phyloP scores from a whole-genome alignment of 2,113 vertebrate genomes.

The Cranoglanis bouderius region DNA sequence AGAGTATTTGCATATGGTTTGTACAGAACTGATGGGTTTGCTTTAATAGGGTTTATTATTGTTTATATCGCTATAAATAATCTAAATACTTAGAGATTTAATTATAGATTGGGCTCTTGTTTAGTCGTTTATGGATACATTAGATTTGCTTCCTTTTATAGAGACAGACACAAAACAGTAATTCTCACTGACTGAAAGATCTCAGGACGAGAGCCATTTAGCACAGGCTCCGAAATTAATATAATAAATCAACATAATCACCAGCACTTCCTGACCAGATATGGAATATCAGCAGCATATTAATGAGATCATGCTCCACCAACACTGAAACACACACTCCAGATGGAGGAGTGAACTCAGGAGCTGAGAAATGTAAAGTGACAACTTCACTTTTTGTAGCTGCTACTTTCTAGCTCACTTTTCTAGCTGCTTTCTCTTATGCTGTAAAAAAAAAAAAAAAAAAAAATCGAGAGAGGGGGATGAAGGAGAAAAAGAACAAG shows the following conservation, averaged over 20 bases:
- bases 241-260: conserved; percentile 30
- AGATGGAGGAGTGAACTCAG: conserved; percentile 29
- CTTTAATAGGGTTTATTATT: not conserved
- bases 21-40: not conserved
- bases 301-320: not conserved
- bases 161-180: not conserved
- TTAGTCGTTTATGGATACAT: not conserved
- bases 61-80: not conserved
- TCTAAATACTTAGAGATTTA: conserved; percentile 2
- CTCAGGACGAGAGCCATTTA: conserved; percentile 2
- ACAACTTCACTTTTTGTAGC: no score
- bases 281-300: conserved; percentile 26
- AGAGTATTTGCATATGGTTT: not conserved
- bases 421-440: not conserved
- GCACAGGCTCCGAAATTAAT: conserved; percentile 23
- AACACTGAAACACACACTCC: conserved; percentile 11
- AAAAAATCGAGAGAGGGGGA: not conserved
- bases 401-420: no score
- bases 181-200: not conserved
- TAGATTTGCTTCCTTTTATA: not conserved
- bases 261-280: conserved; percentile 25
- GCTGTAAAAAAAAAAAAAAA: not conserved
- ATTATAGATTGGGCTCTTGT: not conserved
- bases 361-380: not conserved
- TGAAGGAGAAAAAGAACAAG: not conserved